Percentiles rank a stretch among this genome's conserved stretches.
These are phyloP conservation scores for Kuschelorhynchus macadamiae DNA, from an alignment of 2,888 invertebrate genomes.

Conservation along the genomic window DNA sequence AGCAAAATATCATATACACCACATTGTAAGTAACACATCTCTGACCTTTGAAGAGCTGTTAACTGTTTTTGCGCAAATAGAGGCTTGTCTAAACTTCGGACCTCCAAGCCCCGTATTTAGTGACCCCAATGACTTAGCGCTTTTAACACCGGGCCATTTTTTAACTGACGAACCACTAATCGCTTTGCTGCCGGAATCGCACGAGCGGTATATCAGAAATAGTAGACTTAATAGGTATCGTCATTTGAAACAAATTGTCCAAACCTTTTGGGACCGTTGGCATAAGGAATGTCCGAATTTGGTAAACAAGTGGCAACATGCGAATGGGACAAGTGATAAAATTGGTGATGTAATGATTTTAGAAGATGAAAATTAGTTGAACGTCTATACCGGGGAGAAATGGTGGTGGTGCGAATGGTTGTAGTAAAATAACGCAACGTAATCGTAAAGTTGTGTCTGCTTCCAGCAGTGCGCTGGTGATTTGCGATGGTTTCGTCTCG, in stretches of 20 bases:
- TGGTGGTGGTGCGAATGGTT: too few relatives aligned
- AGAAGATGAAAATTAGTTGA: too few relatives aligned
- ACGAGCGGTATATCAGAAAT: constrained; percentile 35
- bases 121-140: too few relatives aligned
- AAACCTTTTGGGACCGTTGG: constrained; percentile 44
- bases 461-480: too few relatives aligned
- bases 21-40: constrained; percentile 46
- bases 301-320: not conserved
- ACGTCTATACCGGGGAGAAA: too few relatives aligned
- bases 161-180: constrained; percentile 52
- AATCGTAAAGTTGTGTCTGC: too few relatives aligned
- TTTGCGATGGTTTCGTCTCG: too few relatives aligned
- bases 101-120: too few relatives aligned
- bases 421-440: too few relatives aligned
- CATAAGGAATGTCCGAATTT: not conserved
- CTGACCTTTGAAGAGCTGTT: constrained; percentile 59
- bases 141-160: constrained; percentile 56
- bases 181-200: constrained; percentile 43
- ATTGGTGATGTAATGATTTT: too few relatives aligned
- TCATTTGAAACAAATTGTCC: constrained; percentile 49
- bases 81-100: constrained; percentile 56
- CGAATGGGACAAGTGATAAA: too few relatives aligned
- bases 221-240: constrained; percentile 41
- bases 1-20: constrained; percentile 49
- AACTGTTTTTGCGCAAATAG: constrained; percentile 57